Base-by-base conservation (phyloP, 2,113 vertebrate species). In the Cebus imitator region DNA sequence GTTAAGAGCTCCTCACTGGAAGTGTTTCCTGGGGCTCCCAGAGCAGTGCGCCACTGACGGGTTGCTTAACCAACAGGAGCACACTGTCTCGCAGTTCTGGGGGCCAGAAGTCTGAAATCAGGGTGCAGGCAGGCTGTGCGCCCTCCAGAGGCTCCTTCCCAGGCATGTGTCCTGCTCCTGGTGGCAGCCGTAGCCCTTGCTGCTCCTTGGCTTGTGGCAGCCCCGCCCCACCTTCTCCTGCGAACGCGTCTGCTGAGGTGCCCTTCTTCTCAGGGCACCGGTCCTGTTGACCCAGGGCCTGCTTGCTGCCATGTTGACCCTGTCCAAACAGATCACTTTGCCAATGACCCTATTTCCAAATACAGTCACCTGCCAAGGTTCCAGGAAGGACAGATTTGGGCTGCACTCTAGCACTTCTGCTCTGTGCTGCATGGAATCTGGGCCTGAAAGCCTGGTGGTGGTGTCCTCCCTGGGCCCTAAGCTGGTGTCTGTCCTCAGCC, bases 221-320 rank as follows among this genome's bases (percentile, higher is more conserved):
- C 72, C 2, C 40, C 11, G 43, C 48, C 32, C 18, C 18, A 11
- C 16, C 11, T 48, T 27, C 32, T 55, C 8, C 37, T 27, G 2
- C 8, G 2, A 18, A 20, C 21, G 30, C 11, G 7, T 10, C 27
- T 64, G 27, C 25, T 32, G 21, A 76, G 3, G 32, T 37, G 43
- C 18, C 40, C 21, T 37, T 37, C 37, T 16, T 10, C 0, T 2
- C 0, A 55, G 32, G 61, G 75, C 68, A 6, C 25, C 14, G 5
- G 25, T 32, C n/a, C 21, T 32, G 2, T 2, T 6, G n/a, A 23
- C 4, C 25, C 6, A 12, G 45, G 25, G n/a, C 2, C 25, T 6
- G 7, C 57, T 21, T 17, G 14, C 70, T 6, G 17, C 32, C 8
- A 6, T 8, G 21, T 1, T 1, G n/a, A 14, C 37, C 43, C 45